Base-by-base conservation (phyloP, 2,797 vertebrate species). In the Pseudopleuronectes americanus region DNA sequence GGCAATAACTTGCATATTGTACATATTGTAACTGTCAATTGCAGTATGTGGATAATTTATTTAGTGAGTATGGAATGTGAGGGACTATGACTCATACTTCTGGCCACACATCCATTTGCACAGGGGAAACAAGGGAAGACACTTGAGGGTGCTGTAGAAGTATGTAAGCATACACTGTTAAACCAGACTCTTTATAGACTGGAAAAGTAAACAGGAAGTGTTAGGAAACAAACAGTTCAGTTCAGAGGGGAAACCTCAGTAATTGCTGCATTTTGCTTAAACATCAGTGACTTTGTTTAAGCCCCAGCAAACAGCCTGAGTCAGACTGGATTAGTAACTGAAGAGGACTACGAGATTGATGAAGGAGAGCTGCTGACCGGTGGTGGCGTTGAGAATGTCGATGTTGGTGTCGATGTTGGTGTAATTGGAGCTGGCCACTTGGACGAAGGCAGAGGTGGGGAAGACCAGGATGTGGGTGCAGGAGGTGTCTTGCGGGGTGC, bases 401-500 rank as follows among this genome's bases (percentile, higher is more conserved):
- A 98, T 91, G 93, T 98, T 97, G 64, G 88, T 79, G 92, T 99
- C 97, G 63, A 96, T 97, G 87, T 89, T 92, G 88, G 96, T 96
- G 45, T 97, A 98, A 68, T 94, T 98, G 81, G 96, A 96, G 75
- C 94, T 97, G 71, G 97, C 96, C 81, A 99, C 96, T 91, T 99
- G 97, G 84, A 99, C 96, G 17, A 94, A 96, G 24, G 97, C 97
- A 36, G 98, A 99, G 13, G 97, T 99, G 90, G 98, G 98, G 77
- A 99, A 99, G 80, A 99, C 98, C 53, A 99, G 94, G 78, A 99
- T 99, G 71, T 99, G 98, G 68, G 98, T 99, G 92, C 98, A 99
- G 16, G 98, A 99, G 2, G 97, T 99, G 91, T 99, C 98, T 92
- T 99, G 97, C 0, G 98, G 98, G 22, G 98, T 99, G 84, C 96